phyloP scores from a whole-genome alignment of 2,113 vertebrate species.

The Psephotus haematonotus region DNA sequence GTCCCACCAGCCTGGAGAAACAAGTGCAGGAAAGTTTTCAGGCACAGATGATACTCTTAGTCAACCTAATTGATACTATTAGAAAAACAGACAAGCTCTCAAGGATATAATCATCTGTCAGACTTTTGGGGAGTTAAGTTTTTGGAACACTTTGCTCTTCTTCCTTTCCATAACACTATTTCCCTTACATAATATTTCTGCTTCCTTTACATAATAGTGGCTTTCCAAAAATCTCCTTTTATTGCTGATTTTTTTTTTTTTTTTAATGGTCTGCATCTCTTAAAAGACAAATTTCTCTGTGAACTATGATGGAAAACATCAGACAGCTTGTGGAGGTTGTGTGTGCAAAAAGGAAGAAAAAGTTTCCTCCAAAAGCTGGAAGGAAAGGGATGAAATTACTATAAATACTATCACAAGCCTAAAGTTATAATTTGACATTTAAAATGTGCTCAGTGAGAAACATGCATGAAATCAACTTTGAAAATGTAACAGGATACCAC shows the following conservation, averaged over 20 bases:
- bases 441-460: slow-evolving; percentile 33
- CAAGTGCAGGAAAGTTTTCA: neutral
- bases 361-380: slow-evolving; percentile 41
- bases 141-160: neutral
- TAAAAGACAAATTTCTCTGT: neutral
- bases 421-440: slow-evolving; percentile 60
- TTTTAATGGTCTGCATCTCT: neutral
- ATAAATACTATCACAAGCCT: slow-evolving; percentile 29
- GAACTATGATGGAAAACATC: slow-evolving; percentile 35
- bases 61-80: neutral
- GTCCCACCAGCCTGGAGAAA: neutral
- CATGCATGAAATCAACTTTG: slow-evolving; percentile 23
- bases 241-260: neutral
- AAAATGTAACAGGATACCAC: slow-evolving; percentile 34
- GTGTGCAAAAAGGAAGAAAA: slow-evolving; percentile 38
- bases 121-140: neutral
- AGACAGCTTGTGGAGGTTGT: slow-evolving; percentile 47
- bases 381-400: slow-evolving; percentile 39
- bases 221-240: slow-evolving; percentile 9
- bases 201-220: slow-evolving; percentile 34
- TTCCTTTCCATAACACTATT: neutral
- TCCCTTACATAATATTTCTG: neutral
- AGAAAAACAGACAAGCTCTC: neutral
- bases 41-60: neutral
- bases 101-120: neutral